Percentiles rank a stretch among this genome's conserved stretches.
These are phyloP conservation scores for Oryzaephilus surinamensis DNA, from an alignment of 1,140 invertebrate species.

Conservation along the genomic window DNA sequence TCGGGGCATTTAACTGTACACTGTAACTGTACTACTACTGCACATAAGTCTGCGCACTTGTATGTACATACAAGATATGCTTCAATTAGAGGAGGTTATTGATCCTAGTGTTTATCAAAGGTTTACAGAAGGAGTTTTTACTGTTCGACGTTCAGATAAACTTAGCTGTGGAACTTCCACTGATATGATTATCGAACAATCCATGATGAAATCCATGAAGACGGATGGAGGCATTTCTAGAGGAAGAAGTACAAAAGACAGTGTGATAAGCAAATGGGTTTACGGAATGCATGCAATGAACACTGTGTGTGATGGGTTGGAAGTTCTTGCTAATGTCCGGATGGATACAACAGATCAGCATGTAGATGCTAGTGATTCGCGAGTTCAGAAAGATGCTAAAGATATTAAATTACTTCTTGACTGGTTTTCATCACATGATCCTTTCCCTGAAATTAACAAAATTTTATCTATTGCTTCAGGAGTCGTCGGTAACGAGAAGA, in stretches of 20 bases:
- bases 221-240: conserved; percentile 7
- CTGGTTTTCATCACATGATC: too few relatives aligned
- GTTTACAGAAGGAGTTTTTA: conserved; percentile 33
- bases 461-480: too few relatives aligned
- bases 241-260: too few relatives aligned
- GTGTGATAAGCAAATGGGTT: conserved; percentile 3
- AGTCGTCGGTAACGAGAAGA: too few relatives aligned
- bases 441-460: too few relatives aligned
- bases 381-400: too few relatives aligned
- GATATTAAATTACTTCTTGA: too few relatives aligned
- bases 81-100: background rate
- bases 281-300: too few relatives aligned
- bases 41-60: conserved; percentile 32
- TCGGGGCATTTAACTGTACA: conserved; percentile 28
- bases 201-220: conserved; percentile 7
- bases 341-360: too few relatives aligned
- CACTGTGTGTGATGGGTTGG: background rate
- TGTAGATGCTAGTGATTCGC: too few relatives aligned
- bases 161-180: conserved; percentile 35
- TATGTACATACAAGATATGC: conserved; percentile 30
- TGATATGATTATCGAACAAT: conserved; percentile 34
- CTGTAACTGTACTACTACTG: too few relatives aligned
- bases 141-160: conserved; percentile 34
- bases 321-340: background rate
- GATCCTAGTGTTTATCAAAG: too few relatives aligned